phyloP scores from a whole-genome alignment of 2,113 vertebrate genomes.

The Gymnarchus niloticus region DNA sequence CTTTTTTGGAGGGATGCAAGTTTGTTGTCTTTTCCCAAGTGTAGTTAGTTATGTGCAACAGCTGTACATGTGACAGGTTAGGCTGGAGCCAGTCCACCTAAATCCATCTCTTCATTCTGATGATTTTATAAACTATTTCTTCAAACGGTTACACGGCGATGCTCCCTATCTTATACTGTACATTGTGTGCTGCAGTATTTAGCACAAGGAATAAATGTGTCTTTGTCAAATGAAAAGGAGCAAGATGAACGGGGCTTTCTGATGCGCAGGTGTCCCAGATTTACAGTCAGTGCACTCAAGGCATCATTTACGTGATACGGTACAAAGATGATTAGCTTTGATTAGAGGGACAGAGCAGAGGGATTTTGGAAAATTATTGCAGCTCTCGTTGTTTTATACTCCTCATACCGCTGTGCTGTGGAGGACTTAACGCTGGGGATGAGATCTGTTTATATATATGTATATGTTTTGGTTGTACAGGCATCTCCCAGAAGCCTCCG shows the following conservation, averaged over 20 bases:
- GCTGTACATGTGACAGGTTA: background rate
- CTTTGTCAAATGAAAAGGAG: slow-evolving; percentile 8
- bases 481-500: background rate
- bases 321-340: slow-evolving; percentile 49
- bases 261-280: slow-evolving; percentile 49
- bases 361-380: slow-evolving; percentile 9
- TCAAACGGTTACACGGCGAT: too few species aligned
- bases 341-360: slow-evolving; percentile 43
- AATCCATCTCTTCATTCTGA: background rate
- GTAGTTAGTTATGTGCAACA: background rate
- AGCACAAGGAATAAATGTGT: background rate
- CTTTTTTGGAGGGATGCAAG: background rate
- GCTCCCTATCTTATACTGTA: too few species aligned
- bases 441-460: too few species aligned
- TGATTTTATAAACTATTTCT: too few species aligned
- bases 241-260: slow-evolving; percentile 38
- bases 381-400: background rate
- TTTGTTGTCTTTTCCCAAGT: background rate
- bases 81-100: background rate
- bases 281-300: slow-evolving; percentile 26
- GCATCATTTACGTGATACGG: slow-evolving; percentile 49
- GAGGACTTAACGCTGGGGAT: background rate
- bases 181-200: background rate
- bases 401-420: background rate
- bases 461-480: too few species aligned